Conservation (phyloP, 2,797 vertebrate species). For the Pagetopsis macropterus region DNA sequence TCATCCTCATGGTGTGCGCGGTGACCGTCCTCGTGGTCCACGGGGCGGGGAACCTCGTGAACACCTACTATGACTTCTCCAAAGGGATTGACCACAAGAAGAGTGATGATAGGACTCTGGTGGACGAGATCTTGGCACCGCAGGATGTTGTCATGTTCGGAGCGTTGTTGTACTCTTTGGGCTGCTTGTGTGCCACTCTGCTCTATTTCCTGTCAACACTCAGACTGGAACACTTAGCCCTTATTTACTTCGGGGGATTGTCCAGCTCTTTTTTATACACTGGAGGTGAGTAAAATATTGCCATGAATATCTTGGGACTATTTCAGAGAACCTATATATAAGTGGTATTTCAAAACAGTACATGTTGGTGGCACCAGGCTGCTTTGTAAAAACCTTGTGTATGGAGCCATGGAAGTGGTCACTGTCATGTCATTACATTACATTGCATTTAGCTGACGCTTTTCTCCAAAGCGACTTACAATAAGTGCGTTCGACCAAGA, state of each 20-base stretch:
- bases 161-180: constrained; percentile 92
- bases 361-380: neutral
- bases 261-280: constrained; percentile 98
- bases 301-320: neutral
- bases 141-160: constrained; percentile 98
- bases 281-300: constrained; percentile 87
- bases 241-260: constrained; percentile 97
- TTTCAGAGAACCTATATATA: too few species aligned
- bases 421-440: neutral
- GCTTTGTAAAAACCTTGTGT: neutral
- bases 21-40: constrained; percentile 94
- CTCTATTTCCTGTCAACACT: constrained; percentile 91
- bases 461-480: too few species aligned
- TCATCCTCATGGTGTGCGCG: constrained; percentile 91
- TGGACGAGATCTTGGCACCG: constrained; percentile 95
- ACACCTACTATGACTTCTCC: constrained; percentile 98
- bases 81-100: constrained; percentile 99
- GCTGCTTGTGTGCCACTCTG: constrained; percentile 92
- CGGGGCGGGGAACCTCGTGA: constrained; percentile 96
- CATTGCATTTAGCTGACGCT: too few species aligned
- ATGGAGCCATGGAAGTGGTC: neutral
- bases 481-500: too few species aligned
- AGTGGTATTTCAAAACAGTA: neutral
- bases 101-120: constrained; percentile 96
- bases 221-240: constrained; percentile 94